Conservation (phyloP, 2,797 vertebrate species). For the Presbytis comata region DNA sequence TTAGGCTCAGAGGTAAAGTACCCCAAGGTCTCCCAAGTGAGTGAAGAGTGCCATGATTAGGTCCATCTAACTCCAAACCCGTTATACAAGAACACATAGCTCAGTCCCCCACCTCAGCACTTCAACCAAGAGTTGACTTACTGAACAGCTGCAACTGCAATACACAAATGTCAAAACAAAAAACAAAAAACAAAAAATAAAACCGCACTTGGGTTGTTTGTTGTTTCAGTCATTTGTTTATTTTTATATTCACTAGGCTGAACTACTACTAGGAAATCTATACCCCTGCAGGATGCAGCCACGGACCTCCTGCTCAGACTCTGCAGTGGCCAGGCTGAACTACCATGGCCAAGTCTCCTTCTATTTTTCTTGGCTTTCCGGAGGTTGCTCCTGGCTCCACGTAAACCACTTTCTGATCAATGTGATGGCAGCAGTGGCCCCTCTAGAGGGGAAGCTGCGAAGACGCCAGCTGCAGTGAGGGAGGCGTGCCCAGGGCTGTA, state of each 20-base stretch:
- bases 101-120: background rate
- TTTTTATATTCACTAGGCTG: background rate
- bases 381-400: background rate
- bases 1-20: background rate
- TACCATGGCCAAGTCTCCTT: too few species aligned
- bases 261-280: background rate
- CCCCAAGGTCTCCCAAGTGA: background rate
- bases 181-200: background rate
- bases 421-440: too few species aligned
- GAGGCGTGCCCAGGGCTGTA: too few species aligned
- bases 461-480: too few species aligned
- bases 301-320: too few species aligned
- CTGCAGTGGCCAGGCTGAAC: too few species aligned
- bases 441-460: too few species aligned
- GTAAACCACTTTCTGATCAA: background rate
- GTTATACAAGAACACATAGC: too few species aligned
- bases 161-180: background rate
- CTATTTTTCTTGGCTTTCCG: background rate
- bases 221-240: background rate
- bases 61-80: background rate
- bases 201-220: rapidly evolving
- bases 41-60: background rate
- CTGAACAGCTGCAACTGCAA: background rate
- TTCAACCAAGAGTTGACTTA: background rate
- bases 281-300: background rate